phyloP scores from a whole-genome alignment of 2,797 vertebrate species.

The Sphenodon punctatus region DNA sequence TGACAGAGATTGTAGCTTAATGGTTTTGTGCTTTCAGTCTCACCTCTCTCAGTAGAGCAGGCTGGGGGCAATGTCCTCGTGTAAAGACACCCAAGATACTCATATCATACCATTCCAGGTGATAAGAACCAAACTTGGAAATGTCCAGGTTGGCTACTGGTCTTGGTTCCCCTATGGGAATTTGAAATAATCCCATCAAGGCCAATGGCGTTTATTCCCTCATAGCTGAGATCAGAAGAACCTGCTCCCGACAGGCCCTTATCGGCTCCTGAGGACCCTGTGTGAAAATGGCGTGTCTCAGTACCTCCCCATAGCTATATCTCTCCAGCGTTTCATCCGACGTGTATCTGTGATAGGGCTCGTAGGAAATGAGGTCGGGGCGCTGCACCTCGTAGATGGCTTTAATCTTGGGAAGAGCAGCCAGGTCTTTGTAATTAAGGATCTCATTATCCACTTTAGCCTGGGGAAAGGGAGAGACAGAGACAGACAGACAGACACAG shows the following conservation, averaged over 20 bases:
- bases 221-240: neutral
- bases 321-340: conserved; percentile 93
- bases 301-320: conserved; percentile 97
- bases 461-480: conserved; percentile 86
- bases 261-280: neutral
- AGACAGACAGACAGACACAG: conserved; percentile 51
- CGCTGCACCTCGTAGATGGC: conserved; percentile 98
- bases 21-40: neutral
- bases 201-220: neutral
- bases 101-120: too few relatives aligned
- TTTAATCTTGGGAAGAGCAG: conserved; percentile 98
- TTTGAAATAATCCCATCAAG: neutral
- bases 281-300: neutral
- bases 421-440: conserved; percentile 99
- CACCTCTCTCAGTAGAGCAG: neutral
- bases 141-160: neutral
- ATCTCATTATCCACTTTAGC: conserved; percentile 98
- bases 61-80: neutral
- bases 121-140: neutral
- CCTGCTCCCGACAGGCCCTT: neutral
- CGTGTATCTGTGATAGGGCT: conserved; percentile 92
- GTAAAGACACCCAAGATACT: neutral
- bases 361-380: conserved; percentile 95
- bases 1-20: neutral
- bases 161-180: neutral